Conservation (phyloP, 2,888 invertebrate species). For the Calliopum simillimum region DNA sequence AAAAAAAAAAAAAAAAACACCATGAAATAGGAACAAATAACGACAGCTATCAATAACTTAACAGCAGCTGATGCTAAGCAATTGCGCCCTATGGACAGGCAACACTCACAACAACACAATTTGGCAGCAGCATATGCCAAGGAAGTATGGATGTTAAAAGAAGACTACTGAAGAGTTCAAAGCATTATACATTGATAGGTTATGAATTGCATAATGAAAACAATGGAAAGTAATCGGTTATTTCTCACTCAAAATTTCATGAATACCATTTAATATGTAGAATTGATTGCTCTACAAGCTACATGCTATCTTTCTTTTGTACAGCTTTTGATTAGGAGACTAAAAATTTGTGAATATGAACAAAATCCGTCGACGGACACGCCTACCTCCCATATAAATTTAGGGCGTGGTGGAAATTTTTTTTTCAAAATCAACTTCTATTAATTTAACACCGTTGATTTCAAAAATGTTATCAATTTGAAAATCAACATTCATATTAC, state of each 20-base stretch:
- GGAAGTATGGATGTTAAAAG: neutral
- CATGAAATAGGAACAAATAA: constrained; percentile 30
- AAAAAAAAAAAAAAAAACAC: neutral
- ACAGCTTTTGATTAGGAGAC: too few species aligned
- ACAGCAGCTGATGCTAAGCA: constrained; percentile 51
- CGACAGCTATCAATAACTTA: constrained; percentile 42
- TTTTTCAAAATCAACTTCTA: too few species aligned
- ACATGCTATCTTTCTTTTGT: too few species aligned
- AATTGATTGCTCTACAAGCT: too few species aligned
- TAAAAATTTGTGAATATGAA: too few species aligned
- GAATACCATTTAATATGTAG: too few species aligned
- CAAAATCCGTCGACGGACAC: too few species aligned
- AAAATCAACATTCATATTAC: too few species aligned
- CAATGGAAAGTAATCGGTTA: neutral
- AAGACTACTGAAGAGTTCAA: constrained; percentile 2
- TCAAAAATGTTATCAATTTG: too few species aligned
- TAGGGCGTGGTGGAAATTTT: too few species aligned
- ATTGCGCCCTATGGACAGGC: neutral
- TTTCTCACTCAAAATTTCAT: neutral
- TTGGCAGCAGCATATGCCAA: neutral
- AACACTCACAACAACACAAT: neutral
- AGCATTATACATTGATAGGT: constrained; percentile 16
- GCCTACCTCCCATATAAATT: too few species aligned
- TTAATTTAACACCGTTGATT: too few species aligned
- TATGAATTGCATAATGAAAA: neutral